A percentile compares a stretch with the other conserved stretches of the same genome.
These are phyloP conservation scores for Aphelenchoides fujianensis DNA, from an alignment of 1,140 invertebrate genomes.

Conservation along the genomic window DNA sequence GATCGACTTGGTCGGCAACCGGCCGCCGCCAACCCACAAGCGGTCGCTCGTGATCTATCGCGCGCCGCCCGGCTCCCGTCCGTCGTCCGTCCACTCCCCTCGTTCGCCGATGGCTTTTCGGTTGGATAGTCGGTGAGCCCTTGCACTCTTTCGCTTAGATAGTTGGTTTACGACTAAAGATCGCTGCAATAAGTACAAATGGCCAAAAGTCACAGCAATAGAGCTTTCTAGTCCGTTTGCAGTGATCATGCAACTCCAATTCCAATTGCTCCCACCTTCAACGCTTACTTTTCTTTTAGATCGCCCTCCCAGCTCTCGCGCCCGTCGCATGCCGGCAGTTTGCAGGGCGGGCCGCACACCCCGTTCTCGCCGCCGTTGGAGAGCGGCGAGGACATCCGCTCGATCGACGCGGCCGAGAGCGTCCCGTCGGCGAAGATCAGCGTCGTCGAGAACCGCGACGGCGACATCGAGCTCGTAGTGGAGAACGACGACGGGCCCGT, in stretches of 20 bases:
- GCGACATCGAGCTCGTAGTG: conserved; percentile 39
- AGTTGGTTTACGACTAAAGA: too few species aligned
- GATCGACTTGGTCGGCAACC: background rate
- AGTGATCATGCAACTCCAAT: too few species aligned
- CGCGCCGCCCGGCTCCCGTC: background rate
- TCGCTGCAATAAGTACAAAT: too few species aligned
- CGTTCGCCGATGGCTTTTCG: background rate
- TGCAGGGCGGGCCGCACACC: background rate
- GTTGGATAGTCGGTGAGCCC: background rate
- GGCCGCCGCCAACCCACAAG: background rate
- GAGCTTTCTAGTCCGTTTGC: too few species aligned
- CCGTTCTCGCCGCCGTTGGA: background rate
- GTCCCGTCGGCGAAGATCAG: conserved; percentile 9
- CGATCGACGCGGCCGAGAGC: background rate
- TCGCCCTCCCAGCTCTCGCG: background rate
- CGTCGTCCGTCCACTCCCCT: background rate
- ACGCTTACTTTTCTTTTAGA: too few species aligned
- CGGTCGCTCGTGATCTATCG: background rate
- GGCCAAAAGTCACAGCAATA: too few species aligned
- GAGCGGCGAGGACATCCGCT: conserved; percentile 13
- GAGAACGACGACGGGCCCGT: conserved; percentile 45
- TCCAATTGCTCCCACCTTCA: too few species aligned
- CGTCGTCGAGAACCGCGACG: conserved; percentile 14
- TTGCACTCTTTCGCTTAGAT: background rate
- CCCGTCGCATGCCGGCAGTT: background rate